phyloP scores from a whole-genome alignment of 2,797 vertebrate genomes.

The Onychomys leucogaster region DNA sequence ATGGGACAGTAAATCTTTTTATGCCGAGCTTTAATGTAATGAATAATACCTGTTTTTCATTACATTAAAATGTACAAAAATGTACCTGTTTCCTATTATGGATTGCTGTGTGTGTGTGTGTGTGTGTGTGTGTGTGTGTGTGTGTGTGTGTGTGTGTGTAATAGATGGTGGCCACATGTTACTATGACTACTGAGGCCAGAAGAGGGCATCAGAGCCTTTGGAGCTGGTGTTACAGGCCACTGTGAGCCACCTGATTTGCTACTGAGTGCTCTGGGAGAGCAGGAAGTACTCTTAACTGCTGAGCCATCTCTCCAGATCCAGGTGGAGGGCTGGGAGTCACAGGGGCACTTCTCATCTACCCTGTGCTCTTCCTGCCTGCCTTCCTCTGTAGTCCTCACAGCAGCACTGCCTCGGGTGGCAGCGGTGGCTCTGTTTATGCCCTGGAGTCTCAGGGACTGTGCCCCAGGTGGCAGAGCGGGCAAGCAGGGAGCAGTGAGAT shows the following conservation, averaged over 20 bases:
- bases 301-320: not conserved
- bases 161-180: not conserved
- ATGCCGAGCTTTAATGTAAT: not conserved
- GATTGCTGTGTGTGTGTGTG: not conserved
- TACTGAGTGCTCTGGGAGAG: not conserved
- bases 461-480: constrained; percentile 71
- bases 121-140: not conserved
- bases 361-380: not conserved
- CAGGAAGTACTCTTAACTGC: not conserved
- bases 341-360: not conserved
- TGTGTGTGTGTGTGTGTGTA: not conserved
- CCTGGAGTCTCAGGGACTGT: constrained; percentile 76
- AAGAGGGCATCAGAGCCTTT: not conserved
- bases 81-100: not conserved
- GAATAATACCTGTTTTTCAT: not conserved
- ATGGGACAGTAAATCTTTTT: not conserved
- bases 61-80: not conserved
- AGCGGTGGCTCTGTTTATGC: constrained; percentile 75
- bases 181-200: not conserved
- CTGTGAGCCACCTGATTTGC: not conserved
- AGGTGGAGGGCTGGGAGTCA: not conserved
- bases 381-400: constrained; percentile 84
- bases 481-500: constrained; percentile 81
- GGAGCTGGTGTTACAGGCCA: not conserved
- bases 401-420: constrained; percentile 86